These are phyloP conservation scores for Rhinichthys osculus DNA, from an alignment of 2,797 vertebrate genomes.

Conservation along the genomic window DNA sequence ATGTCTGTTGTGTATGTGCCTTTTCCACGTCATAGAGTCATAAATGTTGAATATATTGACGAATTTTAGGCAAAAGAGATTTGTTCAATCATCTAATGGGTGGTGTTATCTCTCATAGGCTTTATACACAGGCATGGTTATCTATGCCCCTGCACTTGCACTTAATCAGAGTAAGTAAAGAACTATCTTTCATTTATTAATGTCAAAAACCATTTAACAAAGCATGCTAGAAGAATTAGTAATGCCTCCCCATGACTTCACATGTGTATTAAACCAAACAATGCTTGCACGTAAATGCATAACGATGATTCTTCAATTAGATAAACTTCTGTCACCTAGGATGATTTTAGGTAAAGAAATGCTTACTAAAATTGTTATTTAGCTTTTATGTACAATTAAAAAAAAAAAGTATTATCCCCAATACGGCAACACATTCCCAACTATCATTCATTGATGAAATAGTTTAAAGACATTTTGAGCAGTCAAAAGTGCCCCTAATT, in stretches of 20 bases:
- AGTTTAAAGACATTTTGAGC: background rate
- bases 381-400: background rate
- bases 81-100: conserved; percentile 75
- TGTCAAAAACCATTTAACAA: background rate
- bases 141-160: conserved; percentile 84
- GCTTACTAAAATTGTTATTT: background rate
- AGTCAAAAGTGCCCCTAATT: background rate
- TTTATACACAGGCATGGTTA: conserved; percentile 84
- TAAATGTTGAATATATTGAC: conserved; percentile 40
- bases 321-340: background rate
- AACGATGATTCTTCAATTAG: background rate
- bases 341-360: background rate
- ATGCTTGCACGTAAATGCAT: background rate
- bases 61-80: conserved; percentile 1
- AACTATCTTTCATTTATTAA: background rate
- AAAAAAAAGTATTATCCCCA: background rate
- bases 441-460: background rate
- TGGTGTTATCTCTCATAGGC: conserved; percentile 67
- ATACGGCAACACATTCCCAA: background rate
- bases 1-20: background rate
- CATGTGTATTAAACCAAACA: background rate
- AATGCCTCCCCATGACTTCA: background rate
- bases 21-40: conserved; percentile 28
- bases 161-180: conserved; percentile 82
- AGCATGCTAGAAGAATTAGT: background rate